Evolutionary conservation across 2,888 invertebrate species (phyloP), one percentile per base, ranked within the genome.

Genomic region (Lasioglossum lativentre): DNA sequence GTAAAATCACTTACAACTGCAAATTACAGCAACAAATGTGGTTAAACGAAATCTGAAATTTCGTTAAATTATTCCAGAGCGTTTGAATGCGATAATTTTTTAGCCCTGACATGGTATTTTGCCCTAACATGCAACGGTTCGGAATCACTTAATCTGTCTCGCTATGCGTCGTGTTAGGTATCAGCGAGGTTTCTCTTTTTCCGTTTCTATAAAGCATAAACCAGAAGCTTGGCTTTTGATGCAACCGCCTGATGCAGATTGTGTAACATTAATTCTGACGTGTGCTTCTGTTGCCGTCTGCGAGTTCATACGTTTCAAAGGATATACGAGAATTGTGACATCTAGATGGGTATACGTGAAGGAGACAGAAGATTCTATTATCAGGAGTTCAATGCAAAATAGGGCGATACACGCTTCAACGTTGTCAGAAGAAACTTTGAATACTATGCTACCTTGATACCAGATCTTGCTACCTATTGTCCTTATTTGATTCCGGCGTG

Each of bases 311-410:
- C 19, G 66, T 66, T 66, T 23, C 34, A 66, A 66, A 66, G 66
- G 66, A 23, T 34, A 34, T 16, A 30, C 34, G 66, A 66, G 34
- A 34, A 66, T 19, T 66, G 34, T 66, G 66, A 34, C 66, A 66
- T 66, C 19, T 66, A 66, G 23, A 34, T 66, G 34, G 34, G 23
- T 34, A 34, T 19, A 66, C 66, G 34, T 1, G 2, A 30, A n/a
- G 72, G 71, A 34, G 66, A 66, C 23, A 19, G 19, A 66, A 66
- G 66, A 66, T 66, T 66, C 66, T 66, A 66, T 66, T 66, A 66
- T 66, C 66, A 34, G 66, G 34, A 34, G 34, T 66, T 66, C 34
- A 66, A 66, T 66, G 66, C 34, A 23, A 34, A 66, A 66, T 34
- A 34, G 34, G 19, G 23, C 23, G 66, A 34, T 34, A 34, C 34